A percentile compares a stretch with the other conserved stretches of the same genome.
These are phyloP conservation scores for Procambarus clarkii DNA, from an alignment of 1,140 invertebrate species.

Conservation along the genomic window DNA sequence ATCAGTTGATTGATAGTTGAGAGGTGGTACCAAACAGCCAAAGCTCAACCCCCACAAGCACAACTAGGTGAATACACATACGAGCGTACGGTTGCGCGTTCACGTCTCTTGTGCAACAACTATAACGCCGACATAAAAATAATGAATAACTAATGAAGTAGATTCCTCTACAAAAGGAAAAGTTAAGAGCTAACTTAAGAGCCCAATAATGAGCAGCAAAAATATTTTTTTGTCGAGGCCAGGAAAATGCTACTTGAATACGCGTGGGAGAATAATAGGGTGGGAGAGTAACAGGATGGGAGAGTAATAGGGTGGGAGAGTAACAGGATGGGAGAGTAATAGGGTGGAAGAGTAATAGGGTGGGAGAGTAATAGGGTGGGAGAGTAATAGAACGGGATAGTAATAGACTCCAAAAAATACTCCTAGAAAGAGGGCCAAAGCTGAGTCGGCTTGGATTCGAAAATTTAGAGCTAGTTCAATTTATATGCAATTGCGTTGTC, in stretches of 20 bases:
- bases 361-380: background rate
- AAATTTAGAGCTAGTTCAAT: constrained; percentile 6
- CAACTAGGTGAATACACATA: too few species aligned
- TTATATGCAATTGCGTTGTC: constrained; percentile 8
- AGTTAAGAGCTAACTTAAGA: background rate
- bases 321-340: background rate
- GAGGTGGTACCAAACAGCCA: too few species aligned
- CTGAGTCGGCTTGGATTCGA: constrained; percentile 2
- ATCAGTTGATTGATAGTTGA: too few species aligned
- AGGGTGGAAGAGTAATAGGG: background rate
- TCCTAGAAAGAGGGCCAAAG: background rate
- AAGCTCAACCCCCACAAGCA: too few species aligned
- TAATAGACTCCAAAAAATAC: background rate
- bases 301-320: too few species aligned
- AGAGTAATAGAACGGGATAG: background rate
- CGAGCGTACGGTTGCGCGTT: background rate
- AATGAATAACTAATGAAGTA: background rate
- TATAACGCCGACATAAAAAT: background rate
- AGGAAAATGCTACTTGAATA: background rate
- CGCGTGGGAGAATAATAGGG: too few species aligned
- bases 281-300: too few species aligned
- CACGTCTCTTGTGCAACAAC: background rate
- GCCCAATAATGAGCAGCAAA: background rate
- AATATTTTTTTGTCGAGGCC: background rate
- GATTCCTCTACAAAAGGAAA: background rate